phyloP scores from a whole-genome alignment of 1,140 invertebrate species.

The Pachyrhynchus sulphureomaculatus region DNA sequence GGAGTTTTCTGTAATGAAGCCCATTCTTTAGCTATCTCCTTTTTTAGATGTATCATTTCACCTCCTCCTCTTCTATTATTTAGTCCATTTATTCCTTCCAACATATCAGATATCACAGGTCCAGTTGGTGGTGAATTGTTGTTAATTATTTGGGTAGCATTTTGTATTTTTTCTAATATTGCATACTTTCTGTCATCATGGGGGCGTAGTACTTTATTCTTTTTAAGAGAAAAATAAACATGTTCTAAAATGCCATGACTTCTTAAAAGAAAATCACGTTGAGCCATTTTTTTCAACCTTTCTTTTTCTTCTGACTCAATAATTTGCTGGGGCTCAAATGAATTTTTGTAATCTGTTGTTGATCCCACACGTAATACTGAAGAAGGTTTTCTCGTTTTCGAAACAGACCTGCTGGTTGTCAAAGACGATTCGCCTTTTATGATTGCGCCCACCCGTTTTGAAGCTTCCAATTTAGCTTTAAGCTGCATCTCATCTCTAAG shows the following conservation, averaged over 20 bases:
- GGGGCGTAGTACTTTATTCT: conserved; percentile 53
- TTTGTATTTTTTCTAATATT: conserved; percentile 47
- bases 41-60: conserved; percentile 7
- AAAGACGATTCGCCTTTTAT: conserved; percentile 22
- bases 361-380: background rate
- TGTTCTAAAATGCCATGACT: conserved; percentile 65
- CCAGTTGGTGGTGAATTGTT: conserved; percentile 26
- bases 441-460: conserved; percentile 38
- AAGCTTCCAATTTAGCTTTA: conserved; percentile 47
- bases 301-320: conserved; percentile 65
- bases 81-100: conserved; percentile 35
- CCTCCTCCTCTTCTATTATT: conserved; percentile 21
- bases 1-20: background rate
- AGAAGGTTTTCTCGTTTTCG: conserved; percentile 18
- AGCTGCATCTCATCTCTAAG: conserved; percentile 65
- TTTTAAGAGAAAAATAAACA: conserved; percentile 58
- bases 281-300: conserved; percentile 57
- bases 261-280: conserved; percentile 63
- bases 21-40: conserved; percentile 12
- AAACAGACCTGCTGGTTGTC: background rate
- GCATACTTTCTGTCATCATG: conserved; percentile 56
- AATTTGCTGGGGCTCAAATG: conserved; percentile 64
- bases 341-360: conserved; percentile 45
- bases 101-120: conserved; percentile 39
- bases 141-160: conserved; percentile 34